Evolutionary conservation across 2,888 invertebrate genomes (phyloP), one percentile per base, ranked within the genome.

Genomic region (Sinhomidia bicolor): DNA sequence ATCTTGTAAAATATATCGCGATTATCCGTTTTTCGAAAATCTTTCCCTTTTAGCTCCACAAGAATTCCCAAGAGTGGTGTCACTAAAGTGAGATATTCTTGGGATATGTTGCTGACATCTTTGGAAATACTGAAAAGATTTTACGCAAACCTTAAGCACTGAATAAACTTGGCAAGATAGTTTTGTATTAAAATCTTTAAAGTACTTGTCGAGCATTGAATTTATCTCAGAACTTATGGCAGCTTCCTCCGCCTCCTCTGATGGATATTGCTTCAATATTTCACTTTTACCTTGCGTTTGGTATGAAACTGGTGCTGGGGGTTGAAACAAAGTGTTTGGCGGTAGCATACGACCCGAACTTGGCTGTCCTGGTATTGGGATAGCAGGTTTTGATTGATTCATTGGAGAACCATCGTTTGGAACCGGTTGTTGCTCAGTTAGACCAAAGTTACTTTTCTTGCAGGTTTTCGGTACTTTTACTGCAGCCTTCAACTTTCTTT

Each of bases 1-100:
- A 82, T 36, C 12, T 36, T 82, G 14, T 36, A 17, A n/a, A 26
- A 82, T 12, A 82, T 82, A 12, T 82, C 82, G 1, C 82, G 68
- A 12, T 82, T 82, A 29, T 82, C 82, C 32, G 68, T 82, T 44
- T 82, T 71, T 20, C 82, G 47, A n/a, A 82, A 82, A 54, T 82
- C 82, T 20, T 51, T 82, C 12, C 54, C 54, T 68, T 81, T 81
- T 12, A 81, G n/a, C n/a, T 65, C 81, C 2, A 81, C 68, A 17
- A 81, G 26, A 1, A 17, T 51, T 0, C 47, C 26, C 14, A 81
- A 65, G 5, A 81, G 12, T n/a, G 81, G 81, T 17, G 81, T 81
- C 7, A 68, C 81, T 26, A 81, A 10, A 4, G 44, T 12, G 17
- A 81, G 47, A 44, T 81, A 81, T 32, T 65, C 44, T 9, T 23